Percentiles rank a stretch among this genome's conserved stretches.
phyloP scores from a whole-genome alignment of 1,140 invertebrate species.

The Melitaea cinxia region DNA sequence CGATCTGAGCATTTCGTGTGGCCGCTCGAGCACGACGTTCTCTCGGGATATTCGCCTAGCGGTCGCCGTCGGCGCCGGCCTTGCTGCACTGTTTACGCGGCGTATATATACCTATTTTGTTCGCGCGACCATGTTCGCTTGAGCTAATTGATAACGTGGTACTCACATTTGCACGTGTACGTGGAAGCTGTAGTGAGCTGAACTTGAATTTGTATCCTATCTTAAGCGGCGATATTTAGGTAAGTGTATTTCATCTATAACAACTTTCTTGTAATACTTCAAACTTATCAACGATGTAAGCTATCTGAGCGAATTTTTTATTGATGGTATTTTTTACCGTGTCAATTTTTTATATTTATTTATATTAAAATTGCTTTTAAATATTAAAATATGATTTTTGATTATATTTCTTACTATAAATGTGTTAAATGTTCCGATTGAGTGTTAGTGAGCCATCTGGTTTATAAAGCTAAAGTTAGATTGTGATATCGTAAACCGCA shows the following conservation, averaged over 20 bases:
- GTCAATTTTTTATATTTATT: neutral
- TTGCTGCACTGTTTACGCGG: constrained; percentile 72
- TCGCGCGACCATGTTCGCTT: constrained; percentile 69
- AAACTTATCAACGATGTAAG: constrained; percentile 3
- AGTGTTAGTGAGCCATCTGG: constrained; percentile 77
- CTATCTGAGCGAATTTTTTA: constrained; percentile 36
- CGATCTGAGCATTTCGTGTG: constrained; percentile 72
- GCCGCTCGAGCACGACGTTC: constrained; percentile 70
- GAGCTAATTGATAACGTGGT: constrained; percentile 66
- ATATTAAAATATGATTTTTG: constrained; percentile 11
- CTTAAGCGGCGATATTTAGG: constrained; percentile 48
- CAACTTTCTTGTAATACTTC: constrained; percentile 33
- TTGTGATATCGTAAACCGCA: constrained; percentile 78
- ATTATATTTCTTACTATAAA: constrained; percentile 13
- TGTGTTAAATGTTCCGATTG: constrained; percentile 52
- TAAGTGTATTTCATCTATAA: constrained; percentile 46
- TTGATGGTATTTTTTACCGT: constrained; percentile 2
- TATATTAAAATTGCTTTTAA: neutral
- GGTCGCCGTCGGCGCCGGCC: constrained; percentile 76
- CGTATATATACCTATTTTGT: constrained; percentile 63
- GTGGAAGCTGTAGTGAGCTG: constrained; percentile 37
- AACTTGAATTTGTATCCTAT: constrained; percentile 46
- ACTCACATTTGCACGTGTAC: constrained; percentile 55
- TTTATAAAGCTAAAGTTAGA: constrained; percentile 81
- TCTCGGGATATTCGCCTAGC: constrained; percentile 74